A percentile compares a stretch with the other conserved stretches of the same genome.
phyloP scores from a whole-genome alignment of 2,888 invertebrate genomes.

The Subacronicta megacephala region DNA sequence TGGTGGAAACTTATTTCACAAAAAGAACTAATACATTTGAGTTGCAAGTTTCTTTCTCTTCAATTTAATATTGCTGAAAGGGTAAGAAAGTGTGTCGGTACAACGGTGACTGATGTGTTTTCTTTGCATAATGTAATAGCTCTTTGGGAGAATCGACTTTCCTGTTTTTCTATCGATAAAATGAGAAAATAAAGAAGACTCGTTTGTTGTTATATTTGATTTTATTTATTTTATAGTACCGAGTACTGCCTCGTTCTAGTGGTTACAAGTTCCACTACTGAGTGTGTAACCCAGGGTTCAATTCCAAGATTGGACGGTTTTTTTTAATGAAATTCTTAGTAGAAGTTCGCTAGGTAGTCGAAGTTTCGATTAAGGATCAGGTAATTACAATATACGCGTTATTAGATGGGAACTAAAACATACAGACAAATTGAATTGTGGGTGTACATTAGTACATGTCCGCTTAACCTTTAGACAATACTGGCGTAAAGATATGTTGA shows the following conservation, averaged over 20 bases:
- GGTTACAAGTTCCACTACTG: no score
- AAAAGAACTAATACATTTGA: slow-evolving; percentile 68
- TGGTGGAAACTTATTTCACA: slow-evolving; percentile 62
- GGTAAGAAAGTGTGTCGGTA: slow-evolving; percentile 67
- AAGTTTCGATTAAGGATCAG: no score
- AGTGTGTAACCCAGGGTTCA: no score
- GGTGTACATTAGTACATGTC: no score
- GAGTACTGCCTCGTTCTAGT: not conserved
- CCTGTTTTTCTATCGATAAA: slow-evolving; percentile 28
- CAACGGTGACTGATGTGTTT: slow-evolving; percentile 76
- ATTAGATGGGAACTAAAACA: no score
- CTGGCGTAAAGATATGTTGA: no score
- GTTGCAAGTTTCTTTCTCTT: slow-evolving; percentile 61
- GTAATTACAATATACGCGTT: no score
- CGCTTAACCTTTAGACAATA: no score
- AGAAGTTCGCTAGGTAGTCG: no score
- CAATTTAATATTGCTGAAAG: slow-evolving; percentile 78
- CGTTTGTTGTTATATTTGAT: not conserved
- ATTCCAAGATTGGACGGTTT: no score
- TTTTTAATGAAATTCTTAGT: no score
- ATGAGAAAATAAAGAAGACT: slow-evolving; percentile 11
- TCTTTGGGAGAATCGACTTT: slow-evolving; percentile 51
- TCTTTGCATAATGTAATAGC: slow-evolving; percentile 66
- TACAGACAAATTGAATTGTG: no score
- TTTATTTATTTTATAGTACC: not conserved